Evolutionary conservation across 2,113 vertebrate genomes (phyloP).

Genomic region (Amazona guildingii): DNA sequence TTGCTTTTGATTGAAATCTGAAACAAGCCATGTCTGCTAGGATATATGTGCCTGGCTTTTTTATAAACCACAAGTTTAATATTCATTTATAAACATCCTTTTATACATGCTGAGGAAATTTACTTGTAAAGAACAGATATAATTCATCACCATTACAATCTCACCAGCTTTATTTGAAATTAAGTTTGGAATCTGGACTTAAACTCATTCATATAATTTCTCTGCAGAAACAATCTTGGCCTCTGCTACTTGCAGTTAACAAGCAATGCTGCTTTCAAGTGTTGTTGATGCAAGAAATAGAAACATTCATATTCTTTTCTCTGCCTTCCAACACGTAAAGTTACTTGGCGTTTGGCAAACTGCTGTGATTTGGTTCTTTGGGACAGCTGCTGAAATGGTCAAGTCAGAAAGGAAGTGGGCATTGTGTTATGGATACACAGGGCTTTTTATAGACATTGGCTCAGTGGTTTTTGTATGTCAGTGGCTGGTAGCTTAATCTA

Average conservation of each 20-base stretch:
- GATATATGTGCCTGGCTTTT: neutral
- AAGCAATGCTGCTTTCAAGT: neutral
- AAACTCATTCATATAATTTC: neutral
- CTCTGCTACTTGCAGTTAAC: neutral
- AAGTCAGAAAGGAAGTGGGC: neutral
- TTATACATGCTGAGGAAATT: neutral
- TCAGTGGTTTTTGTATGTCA: neutral
- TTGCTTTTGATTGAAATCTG: conserved; percentile 2
- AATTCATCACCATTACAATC: neutral
- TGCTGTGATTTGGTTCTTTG: neutral
- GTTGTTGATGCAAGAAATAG: neutral
- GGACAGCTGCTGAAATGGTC: neutral
- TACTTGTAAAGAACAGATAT: neutral
- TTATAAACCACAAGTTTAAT: neutral
- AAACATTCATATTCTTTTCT: neutral
- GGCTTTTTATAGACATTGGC: neutral
- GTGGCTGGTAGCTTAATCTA: neutral
- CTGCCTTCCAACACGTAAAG: neutral
- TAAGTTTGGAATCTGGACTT: neutral
- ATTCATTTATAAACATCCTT: neutral
- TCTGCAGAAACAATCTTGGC: neutral
- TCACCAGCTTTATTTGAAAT: neutral
- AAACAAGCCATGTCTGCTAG: neutral
- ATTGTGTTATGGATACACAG: neutral
- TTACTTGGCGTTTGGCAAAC: neutral